A percentile compares a stretch with the other conserved stretches of the same genome.
Conservation (phyloP, 2,888 invertebrate genomes). For the Dromius quadrimaculatus region DNA sequence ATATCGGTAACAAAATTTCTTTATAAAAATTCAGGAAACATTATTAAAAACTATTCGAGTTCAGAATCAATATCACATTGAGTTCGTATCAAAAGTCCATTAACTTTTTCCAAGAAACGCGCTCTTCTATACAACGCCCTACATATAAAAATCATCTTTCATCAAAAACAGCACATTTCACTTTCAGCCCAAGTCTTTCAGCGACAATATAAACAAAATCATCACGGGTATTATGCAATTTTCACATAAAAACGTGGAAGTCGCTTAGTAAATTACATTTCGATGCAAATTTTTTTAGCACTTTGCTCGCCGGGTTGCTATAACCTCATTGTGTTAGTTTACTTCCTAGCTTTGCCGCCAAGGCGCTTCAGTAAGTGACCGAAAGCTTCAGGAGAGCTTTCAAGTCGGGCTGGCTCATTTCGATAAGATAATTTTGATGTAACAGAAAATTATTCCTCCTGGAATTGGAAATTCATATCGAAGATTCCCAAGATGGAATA, state of each 20-base stretch:
- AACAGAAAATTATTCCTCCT: too few relatives aligned
- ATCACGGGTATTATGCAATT: slow-evolving; percentile 41
- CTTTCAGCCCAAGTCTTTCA: slow-evolving; percentile 19
- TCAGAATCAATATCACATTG: slow-evolving; percentile 36
- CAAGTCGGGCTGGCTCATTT: not conserved
- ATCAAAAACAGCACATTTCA: slow-evolving; percentile 34
- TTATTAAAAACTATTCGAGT: slow-evolving; percentile 36
- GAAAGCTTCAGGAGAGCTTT: not conserved
- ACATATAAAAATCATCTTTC: slow-evolving; percentile 16
- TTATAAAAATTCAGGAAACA: slow-evolving; percentile 36
- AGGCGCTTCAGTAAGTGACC: slow-evolving; percentile 9
- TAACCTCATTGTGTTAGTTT: slow-evolving; percentile 17
- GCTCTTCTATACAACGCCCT: slow-evolving; percentile 1
- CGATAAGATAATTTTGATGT: too few relatives aligned
- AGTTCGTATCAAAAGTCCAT: slow-evolving; percentile 42
- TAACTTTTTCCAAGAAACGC: slow-evolving; percentile 12
- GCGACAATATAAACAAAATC: slow-evolving; percentile 40
- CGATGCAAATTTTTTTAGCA: slow-evolving; percentile 44
- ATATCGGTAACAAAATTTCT: slow-evolving; percentile 21
- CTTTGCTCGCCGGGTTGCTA: slow-evolving; percentile 2
- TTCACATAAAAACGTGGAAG: slow-evolving; percentile 36
- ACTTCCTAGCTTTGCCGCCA: not conserved
- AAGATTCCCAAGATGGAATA: too few relatives aligned
- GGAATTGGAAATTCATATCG: too few relatives aligned
- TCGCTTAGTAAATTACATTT: slow-evolving; percentile 43